Evolutionary conservation across 1,140 invertebrate genomes (phyloP).

Genomic region (Probaryconus sp.): DNA sequence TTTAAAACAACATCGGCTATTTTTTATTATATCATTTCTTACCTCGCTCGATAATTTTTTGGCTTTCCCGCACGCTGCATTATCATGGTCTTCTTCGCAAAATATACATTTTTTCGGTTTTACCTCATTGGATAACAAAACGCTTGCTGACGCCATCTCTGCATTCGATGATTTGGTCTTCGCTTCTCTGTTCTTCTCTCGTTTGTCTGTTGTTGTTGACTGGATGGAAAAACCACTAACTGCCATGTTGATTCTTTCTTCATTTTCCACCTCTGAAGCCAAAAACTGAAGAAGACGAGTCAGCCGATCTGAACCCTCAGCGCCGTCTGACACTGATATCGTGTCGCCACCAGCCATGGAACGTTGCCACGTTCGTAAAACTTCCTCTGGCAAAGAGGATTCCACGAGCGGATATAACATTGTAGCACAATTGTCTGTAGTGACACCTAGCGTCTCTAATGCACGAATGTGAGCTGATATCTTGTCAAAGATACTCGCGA

Average conservation of each 20-base stretch:
- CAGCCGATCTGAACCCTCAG: slow-evolving; percentile 35
- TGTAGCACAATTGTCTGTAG: slow-evolving; percentile 65
- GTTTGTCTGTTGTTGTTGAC: slow-evolving; percentile 4
- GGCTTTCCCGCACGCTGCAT: slow-evolving; percentile 6
- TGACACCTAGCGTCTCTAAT: slow-evolving; percentile 68
- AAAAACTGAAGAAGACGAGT: slow-evolving; percentile 54
- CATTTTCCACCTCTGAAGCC: slow-evolving; percentile 58
- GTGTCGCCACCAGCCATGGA: slow-evolving; percentile 9
- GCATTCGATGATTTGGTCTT: neutral
- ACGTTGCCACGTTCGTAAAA: slow-evolving; percentile 65
- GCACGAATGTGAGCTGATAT: slow-evolving; percentile 53
- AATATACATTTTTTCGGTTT: slow-evolving; percentile 28
- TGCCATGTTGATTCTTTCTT: slow-evolving; percentile 61
- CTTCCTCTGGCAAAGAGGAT: slow-evolving; percentile 64
- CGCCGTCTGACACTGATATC: slow-evolving; percentile 7
- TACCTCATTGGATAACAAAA: slow-evolving; percentile 9
- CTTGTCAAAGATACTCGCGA: slow-evolving; percentile 50
- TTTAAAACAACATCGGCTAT: slow-evolving; percentile 15
- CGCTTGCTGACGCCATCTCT: neutral
- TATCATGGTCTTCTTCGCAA: slow-evolving; percentile 29
- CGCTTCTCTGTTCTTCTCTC: slow-evolving; percentile 16
- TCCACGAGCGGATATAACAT: slow-evolving; percentile 71
- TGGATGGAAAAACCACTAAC: slow-evolving; percentile 32
- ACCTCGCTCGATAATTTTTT: slow-evolving; percentile 10
- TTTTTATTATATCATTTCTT: slow-evolving; percentile 4